These are phyloP conservation scores for Oreochromis grahami DNA, from an alignment of 2,797 vertebrate genomes.

Conservation along the genomic window DNA sequence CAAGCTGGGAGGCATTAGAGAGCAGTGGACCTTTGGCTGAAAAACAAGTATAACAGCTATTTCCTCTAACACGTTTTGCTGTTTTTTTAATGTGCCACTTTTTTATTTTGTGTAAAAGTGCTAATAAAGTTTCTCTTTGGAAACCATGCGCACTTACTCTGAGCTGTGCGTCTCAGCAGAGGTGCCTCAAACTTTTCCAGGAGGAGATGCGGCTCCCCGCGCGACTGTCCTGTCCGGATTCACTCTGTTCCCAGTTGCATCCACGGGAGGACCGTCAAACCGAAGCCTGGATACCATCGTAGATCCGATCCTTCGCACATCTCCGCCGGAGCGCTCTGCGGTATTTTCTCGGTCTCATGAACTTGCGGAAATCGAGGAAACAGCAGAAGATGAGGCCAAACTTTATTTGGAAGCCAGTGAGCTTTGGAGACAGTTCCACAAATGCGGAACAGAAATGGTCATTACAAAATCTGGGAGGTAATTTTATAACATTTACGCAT, in stretches of 20 bases:
- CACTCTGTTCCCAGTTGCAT: constrained; percentile 77
- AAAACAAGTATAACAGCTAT: neutral
- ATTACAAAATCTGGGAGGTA: constrained; percentile 97
- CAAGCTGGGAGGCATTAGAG: constrained; percentile 57
- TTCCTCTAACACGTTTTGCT: neutral
- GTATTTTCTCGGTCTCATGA: constrained; percentile 73
- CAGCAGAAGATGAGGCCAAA: constrained; percentile 85
- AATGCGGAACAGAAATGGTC: constrained; percentile 92
- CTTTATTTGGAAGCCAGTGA: constrained; percentile 89
- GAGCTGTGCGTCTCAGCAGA: constrained; percentile 56
- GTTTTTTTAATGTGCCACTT: neutral
- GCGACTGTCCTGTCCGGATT: constrained; percentile 78
- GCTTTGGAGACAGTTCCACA: constrained; percentile 94
- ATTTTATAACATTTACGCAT: constrained; percentile 4
- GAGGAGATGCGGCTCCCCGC: constrained; percentile 77
- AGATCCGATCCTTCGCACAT: constrained; percentile 70
- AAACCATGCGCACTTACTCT: constrained; percentile 38
- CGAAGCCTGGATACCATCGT: constrained; percentile 75
- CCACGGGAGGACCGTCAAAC: constrained; percentile 73
- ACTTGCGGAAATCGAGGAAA: constrained; percentile 75
- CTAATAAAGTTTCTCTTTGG: constrained; percentile 21
- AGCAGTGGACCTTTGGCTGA: neutral
- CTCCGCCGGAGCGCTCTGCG: constrained; percentile 67
- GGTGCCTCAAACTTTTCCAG: constrained; percentile 81
- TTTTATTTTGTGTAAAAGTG: neutral